Evolutionary conservation across 2,113 vertebrate genomes (phyloP), one percentile per base, ranked within the genome.

Genomic region (Pholis gunnellus): DNA sequence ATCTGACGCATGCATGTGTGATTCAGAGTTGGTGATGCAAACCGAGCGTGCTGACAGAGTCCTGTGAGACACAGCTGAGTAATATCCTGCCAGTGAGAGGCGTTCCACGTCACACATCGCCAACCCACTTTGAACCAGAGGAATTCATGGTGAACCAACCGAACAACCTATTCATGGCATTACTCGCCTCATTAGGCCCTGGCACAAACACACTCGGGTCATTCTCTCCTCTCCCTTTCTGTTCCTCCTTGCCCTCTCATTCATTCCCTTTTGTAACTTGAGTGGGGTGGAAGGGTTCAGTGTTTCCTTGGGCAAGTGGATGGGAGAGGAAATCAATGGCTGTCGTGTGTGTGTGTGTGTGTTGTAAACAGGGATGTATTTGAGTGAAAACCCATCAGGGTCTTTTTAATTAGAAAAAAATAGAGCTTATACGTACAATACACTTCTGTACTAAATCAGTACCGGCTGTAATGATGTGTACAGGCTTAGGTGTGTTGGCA

Each of bases 131-230:
- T 80, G 57, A 88, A 79, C 64, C 75, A 65, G 71, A 70, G 72
- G 74, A 88, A 84, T 81, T 84, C 77, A 68, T 7, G 48, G 79
- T 65, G 85, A 81, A 73, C 57, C 36, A 48, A 71, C 14, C 48
- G 25, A 81, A 82, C 69, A 65, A 69, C 78, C 89, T 72, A 89
- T 88, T 87, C 80, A 86, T 61, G 71, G 74, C 48, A 78, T 91
- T 88, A 89, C 52, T 50, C 17, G 87, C 73, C 89, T 91, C 88
- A 88, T 94, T 93, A 91, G 83, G 72, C 78, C 65, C 89, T 85
- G 83, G 82, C 84, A 91, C 85, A 86, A 85, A 90, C 81, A 78
- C 74, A 81, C 79, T 71, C 83, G 5, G 27, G 29, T 82, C 81
- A 77, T 89, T 88, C 86, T 34, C 38, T 57, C 63, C n/a, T 50